phyloP scores from a whole-genome alignment of 2,797 vertebrate species.

The Anguilla obscura region DNA sequence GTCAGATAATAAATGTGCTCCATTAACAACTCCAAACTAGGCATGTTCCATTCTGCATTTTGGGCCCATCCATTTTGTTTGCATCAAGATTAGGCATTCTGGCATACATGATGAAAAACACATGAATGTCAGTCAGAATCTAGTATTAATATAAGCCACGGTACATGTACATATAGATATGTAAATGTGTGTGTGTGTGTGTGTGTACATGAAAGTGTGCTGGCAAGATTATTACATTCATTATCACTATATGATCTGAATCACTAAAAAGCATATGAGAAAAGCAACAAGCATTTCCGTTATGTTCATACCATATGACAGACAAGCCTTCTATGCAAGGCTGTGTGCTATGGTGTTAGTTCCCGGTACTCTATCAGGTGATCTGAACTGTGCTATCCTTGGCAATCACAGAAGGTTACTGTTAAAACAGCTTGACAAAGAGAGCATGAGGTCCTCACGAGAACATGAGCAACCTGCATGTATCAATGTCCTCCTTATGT shows the following conservation, averaged over 20 bases:
- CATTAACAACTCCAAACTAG: background rate
- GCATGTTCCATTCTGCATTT: background rate
- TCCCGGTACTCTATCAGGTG: conserved; percentile 67
- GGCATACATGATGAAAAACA: background rate
- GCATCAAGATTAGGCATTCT: background rate
- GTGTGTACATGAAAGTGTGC: no score
- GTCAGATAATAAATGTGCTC: background rate
- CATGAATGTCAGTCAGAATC: background rate
- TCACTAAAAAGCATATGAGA: background rate
- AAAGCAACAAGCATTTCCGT: background rate
- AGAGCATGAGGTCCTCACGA: conserved; percentile 74
- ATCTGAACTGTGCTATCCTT: conserved; percentile 70
- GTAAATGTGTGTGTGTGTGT: no score
- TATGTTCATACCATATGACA: background rate
- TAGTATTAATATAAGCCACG: background rate
- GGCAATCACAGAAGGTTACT: conserved; percentile 74
- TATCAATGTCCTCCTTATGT: conserved; percentile 75
- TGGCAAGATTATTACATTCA: no score
- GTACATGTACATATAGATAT: no score
- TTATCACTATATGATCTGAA: background rate
- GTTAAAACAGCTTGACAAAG: conserved; percentile 67
- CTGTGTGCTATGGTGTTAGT: conserved; percentile 46
- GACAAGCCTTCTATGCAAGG: conserved; percentile 11
- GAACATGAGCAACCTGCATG: conserved; percentile 64
- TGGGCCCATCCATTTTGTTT: no score